Base-by-base conservation (phyloP, 2,797 vertebrate species). In the Zenarchopterus dispar region DNA sequence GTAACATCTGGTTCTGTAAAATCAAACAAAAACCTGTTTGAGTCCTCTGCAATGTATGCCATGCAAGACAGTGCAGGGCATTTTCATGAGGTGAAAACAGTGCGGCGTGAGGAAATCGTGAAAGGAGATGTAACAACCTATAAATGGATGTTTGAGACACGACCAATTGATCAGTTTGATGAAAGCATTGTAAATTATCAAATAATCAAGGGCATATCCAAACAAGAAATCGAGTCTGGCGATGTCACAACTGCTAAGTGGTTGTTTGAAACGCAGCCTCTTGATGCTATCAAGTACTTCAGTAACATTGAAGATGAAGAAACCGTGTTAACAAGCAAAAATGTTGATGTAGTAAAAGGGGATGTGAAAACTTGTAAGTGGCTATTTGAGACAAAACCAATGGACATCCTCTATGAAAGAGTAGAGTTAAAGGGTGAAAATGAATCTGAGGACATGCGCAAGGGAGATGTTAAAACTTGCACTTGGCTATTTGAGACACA, bases 111-210 rank as follows among this genome's bases (percentile, higher is more conserved):
- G 84, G 96, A 98, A 87, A 86, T 97, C n/a, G 85, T 96, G 31
- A 95, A 93, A 91, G 96, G 96, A 59, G 94, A 97, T 52, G 96
- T 98, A 8, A 94, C 89, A 82, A 95, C 93, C 6, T 97, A 91
- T 73, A 94, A 94, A 75, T 98, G 96, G 96, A 96, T 97, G 92
- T 98, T 98, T 94, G 96, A 98, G 93, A 98, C 96, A 16, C 90
- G 89, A 2, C 95, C 96, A 17, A 93, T 98, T 47, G 96, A 97
- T 82, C 95, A 96, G 77, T 97, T 97, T 91, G 93, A 95, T 64
- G 94, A 96, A 84, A 95, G 93, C 43, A 89, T 93, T 73, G 86
- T 89, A 54, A 94, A 95, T 86, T 96, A 94, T 75, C 94, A 96
- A 87, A 86, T 98, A 67, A 97, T 98, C 45, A 96, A 93, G 81